Evolutionary conservation across 37 sponge, comb jelly and placozoan species (phyloP), one percentile per base, ranked within the genome.

Genomic region (Oscarella lobularis): DNA sequence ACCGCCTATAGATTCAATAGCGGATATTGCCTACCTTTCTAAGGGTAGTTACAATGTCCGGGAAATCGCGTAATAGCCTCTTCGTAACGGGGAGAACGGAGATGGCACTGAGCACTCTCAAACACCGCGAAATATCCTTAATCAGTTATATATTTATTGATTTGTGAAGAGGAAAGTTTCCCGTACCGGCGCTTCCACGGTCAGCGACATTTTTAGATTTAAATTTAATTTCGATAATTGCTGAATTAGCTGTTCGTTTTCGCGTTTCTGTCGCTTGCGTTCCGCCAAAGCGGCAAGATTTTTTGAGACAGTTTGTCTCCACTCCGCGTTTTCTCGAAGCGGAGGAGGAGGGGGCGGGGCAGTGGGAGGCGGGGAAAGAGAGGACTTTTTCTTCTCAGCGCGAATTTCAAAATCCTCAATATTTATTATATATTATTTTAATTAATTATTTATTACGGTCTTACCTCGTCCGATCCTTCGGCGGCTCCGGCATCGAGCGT

Each of bases 141-240:
- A 48, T 20, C 9, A 48, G n/a, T n/a, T 48, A 48, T 20, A 48
- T 27, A 9, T 9, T 48, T 20, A 48, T 48, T 48, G 60, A 48
- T 48, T 20, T 27, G 20, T 48, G 60, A 48, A 27, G 60, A 48
- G 20, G 9, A 48, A 48, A 48, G 14, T 27, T 27, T 9, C 20
- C 29, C 71, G 29, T 14, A 68, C 71, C 71, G 71, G 71, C 29
- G 71, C 71, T 20, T 68, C 71, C 29, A 68, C 71, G 6, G 71
- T 68, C 71, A 68, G 31, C 33, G 71, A 68, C 71, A 29, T 14
- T 35, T 68, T 68, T 35, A 68, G 31, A 68, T 14, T 68, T 27
- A 20, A 9, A 48, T 48, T 48, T 48, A 48, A 48, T 48, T 48
- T 48, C 9, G 20, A 20, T 20, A 48, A 20, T 48, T 9, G 20